A percentile compares a stretch with the other conserved stretches of the same genome.
Evolutionary conservation across 92 coral and sea anemone genomes (phyloP).

Genomic region (Siderastrea siderea): DNA sequence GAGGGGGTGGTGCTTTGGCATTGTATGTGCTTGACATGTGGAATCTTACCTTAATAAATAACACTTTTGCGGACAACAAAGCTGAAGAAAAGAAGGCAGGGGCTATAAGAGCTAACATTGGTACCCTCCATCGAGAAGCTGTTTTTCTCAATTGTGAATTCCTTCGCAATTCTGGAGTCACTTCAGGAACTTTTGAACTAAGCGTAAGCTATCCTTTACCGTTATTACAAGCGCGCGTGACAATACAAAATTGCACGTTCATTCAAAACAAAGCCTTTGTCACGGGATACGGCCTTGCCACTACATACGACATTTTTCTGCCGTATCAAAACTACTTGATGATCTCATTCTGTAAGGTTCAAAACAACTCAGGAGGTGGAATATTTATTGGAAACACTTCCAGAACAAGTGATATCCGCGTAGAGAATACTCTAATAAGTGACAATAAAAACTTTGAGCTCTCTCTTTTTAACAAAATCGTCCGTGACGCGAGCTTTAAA

Average conservation of each 20-base stretch:
- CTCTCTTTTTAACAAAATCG: not conserved
- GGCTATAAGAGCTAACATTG: not conserved
- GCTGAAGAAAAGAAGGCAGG: conserved; percentile 4
- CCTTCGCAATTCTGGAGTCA: conserved; percentile 1
- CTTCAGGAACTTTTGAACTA: not conserved
- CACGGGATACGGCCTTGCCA: not conserved
- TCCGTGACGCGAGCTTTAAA: not conserved
- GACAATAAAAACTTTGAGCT: conserved; percentile 22
- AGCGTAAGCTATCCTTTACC: not conserved
- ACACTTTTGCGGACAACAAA: not conserved
- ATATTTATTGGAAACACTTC: not conserved
- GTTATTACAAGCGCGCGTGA: not conserved
- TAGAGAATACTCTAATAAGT: conserved; percentile 24
- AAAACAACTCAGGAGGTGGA: conserved; percentile 32
- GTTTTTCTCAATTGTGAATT: conserved; percentile 11
- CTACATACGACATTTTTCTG: not conserved
- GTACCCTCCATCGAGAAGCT: not conserved
- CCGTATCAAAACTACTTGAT: not conserved
- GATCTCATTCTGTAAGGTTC: conserved; percentile 6
- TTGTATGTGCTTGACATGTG: not conserved
- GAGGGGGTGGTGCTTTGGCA: conserved; percentile 35
- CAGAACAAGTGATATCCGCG: not conserved
- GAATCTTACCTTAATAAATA: conserved; percentile 1
- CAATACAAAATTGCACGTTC: conserved; percentile 19
- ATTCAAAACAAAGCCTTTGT: not conserved